Evolutionary conservation across 2,888 invertebrate genomes (phyloP).

Genomic region (Eupithecia pulchellata): DNA sequence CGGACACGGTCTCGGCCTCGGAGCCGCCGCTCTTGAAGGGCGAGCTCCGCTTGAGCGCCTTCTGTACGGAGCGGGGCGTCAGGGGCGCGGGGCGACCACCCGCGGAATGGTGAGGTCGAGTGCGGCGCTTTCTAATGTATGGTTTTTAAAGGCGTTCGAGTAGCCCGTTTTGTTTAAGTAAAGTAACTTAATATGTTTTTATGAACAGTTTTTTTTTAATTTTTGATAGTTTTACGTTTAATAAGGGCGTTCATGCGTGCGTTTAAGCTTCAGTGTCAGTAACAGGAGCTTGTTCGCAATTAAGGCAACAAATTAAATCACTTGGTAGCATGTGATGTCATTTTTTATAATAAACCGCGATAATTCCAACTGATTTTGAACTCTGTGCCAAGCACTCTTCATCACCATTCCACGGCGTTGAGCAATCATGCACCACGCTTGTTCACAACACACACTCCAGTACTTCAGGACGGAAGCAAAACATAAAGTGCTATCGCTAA

Average conservation of each 20-base stretch:
- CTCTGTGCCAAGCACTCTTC: constrained; percentile 22
- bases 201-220: background rate
- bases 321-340: background rate
- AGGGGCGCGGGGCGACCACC: background rate
- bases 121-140: constrained; percentile 11
- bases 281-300: constrained; percentile 24
- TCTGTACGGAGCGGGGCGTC: constrained; percentile 53
- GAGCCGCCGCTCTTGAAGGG: constrained; percentile 75
- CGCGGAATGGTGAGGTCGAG: constrained; percentile 27
- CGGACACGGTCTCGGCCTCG: constrained; percentile 68
- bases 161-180: background rate
- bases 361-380: constrained; percentile 4
- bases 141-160: background rate
- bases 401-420: constrained; percentile 25
- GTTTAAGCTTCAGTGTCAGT: constrained; percentile 31
- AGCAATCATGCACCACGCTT: constrained; percentile 37
- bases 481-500: constrained; percentile 49
- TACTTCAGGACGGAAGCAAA: constrained; percentile 45
- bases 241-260: constrained; percentile 32
- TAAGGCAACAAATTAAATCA: constrained; percentile 23
- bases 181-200: background rate
- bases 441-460: constrained; percentile 39
- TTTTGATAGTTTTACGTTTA: background rate
- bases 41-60: constrained; percentile 74
- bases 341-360: background rate